Evolutionary conservation across 2,888 invertebrate genomes (phyloP).

Genomic region (Netelia fuscicornis): DNA sequence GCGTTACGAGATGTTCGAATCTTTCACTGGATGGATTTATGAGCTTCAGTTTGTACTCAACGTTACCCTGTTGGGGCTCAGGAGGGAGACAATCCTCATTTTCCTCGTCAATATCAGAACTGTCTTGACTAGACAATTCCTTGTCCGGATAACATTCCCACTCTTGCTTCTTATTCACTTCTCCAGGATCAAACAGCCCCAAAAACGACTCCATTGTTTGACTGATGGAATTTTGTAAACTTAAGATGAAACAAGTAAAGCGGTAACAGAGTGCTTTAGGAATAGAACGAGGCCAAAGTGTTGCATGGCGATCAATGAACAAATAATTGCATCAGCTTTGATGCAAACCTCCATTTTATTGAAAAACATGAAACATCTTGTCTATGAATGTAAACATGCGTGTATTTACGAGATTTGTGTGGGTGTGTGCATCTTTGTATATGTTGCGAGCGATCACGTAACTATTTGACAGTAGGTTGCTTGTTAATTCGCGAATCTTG

Average conservation of each 20-base stretch:
- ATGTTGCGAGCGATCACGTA: constrained; percentile 52
- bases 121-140: constrained; percentile 84
- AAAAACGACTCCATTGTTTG: constrained; percentile 92
- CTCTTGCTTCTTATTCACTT: constrained; percentile 82
- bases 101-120: constrained; percentile 84
- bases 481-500: constrained; percentile 10
- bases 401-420: constrained; percentile 1
- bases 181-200: constrained; percentile 91
- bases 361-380: constrained; percentile 9
- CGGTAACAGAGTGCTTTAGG: not conserved
- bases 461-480: constrained; percentile 66
- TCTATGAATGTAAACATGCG: constrained; percentile 4
- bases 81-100: constrained; percentile 91
- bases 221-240: constrained; percentile 5
- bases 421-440: not conserved
- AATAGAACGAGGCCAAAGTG: not conserved
- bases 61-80: constrained; percentile 97
- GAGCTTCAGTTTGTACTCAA: constrained; percentile 98
- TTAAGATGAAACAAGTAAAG: not conserved
- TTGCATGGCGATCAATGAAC: not conserved
- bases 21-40: constrained; percentile 96
- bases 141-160: constrained; percentile 85
- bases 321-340: constrained; percentile 60
- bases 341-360: not conserved
- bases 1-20: constrained; percentile 98